Base-by-base conservation (phyloP, 2,797 vertebrate genomes). In the Rhinogobio ventralis region DNA sequence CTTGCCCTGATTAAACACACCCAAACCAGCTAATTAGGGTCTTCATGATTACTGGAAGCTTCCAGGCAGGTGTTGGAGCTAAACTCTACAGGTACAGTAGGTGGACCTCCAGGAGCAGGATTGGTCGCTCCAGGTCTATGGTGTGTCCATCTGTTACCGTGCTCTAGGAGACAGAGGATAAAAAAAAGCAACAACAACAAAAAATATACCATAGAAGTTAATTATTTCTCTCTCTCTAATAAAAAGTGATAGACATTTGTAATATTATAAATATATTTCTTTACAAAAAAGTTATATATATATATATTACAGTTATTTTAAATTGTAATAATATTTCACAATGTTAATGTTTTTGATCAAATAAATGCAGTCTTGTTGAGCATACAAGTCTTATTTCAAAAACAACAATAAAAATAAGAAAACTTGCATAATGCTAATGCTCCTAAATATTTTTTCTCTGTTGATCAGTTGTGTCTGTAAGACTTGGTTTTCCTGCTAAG, bases 11-110 rank as follows among this genome's bases (percentile, higher is more conserved):
- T 51, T 79, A 79, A 64, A 67, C 77, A 51, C 76, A 79, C 60
- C 28, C 17, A 45, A 64, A 66, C 45, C 60, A 49, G 77, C 77
- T 79, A 79, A 79, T 79, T 79, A 79, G 46, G 60, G 42, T 33
- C 60, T 49, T 67, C 60, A 17, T 67, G 9, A 23, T n/a, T 33
- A 13, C 77, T 66, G 77, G 42, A 79, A 79, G 64, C 60, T 49
- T 66, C 60, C 77, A 79, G 28, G 60, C 60, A 79, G 77, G 77
- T 79, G 60, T 45, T 66, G 57, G 28, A 49, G 11, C 60, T 66
- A 45, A 66, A 79, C 77, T 33, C 77, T 79, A 79, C 76, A 79
- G 76, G 76, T 79, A 64, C 76, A 79, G 57, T 75, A 55, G 73
- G 73, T 75, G 49, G 30, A 30, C 49, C 73, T 75, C 53, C 57